Evolutionary conservation across 2,888 invertebrate genomes (phyloP).

Genomic region (Bursaphelenchus okinawaensis): DNA sequence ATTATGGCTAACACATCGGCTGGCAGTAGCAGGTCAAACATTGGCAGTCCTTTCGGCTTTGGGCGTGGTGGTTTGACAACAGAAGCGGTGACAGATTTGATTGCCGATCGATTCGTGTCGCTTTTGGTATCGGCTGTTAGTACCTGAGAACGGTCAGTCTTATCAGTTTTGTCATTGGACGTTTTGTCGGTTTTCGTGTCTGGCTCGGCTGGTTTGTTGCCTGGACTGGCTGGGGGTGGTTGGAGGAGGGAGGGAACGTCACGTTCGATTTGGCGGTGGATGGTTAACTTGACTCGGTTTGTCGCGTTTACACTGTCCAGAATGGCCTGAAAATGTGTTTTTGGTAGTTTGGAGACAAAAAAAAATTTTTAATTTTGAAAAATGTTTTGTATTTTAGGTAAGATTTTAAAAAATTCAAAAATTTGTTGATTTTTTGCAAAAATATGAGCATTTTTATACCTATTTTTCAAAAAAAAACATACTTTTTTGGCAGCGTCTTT

Average conservation of each 20-base stretch:
- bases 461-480: no score
- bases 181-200: neutral
- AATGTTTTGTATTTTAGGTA: neutral
- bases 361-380: neutral
- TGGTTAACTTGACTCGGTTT: conserved; percentile 32
- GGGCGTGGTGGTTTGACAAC: neutral
- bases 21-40: conserved; percentile 25
- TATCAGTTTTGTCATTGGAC: neutral
- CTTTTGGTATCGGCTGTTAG: no score
- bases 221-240: neutral
- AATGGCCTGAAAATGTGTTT: conserved; percentile 19
- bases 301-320: conserved; percentile 32
- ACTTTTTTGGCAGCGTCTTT: conserved; percentile 35
- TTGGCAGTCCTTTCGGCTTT: conserved; percentile 24
- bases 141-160: no score
- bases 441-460: no score
- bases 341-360: neutral
- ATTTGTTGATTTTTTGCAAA: no score
- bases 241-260: conserved; percentile 14
- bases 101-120: no score
- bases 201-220: neutral
- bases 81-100: neutral
- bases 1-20: conserved; percentile 40
- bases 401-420: no score
- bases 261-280: conserved; percentile 33